Percentiles rank a stretch among this genome's conserved stretches.
Evolutionary conservation across 2,888 invertebrate species (phyloP).

Genomic region (Seira sanloemensis): DNA sequence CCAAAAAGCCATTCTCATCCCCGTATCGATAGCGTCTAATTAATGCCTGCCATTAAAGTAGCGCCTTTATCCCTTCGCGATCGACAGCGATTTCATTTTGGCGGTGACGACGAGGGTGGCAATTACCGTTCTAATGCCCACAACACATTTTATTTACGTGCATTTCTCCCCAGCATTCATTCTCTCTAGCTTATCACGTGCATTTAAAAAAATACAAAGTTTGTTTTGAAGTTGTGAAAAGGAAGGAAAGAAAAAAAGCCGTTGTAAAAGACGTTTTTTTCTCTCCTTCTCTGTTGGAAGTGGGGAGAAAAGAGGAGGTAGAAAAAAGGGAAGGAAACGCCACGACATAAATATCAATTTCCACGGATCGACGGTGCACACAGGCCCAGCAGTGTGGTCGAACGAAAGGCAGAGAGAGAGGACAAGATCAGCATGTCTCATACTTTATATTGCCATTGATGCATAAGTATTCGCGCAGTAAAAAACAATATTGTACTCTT

Average conservation of each 20-base stretch:
- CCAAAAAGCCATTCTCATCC: too few relatives aligned
- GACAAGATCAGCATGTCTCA: slow-evolving; percentile 24
- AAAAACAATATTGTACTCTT: neutral
- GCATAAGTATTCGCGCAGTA: neutral
- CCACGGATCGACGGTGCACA: slow-evolving; percentile 38
- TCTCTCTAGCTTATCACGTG: neutral
- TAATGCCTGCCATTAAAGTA: too few relatives aligned
- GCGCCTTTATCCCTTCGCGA: too few relatives aligned
- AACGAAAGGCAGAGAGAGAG: neutral
- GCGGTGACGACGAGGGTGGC: neutral
- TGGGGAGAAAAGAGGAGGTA: slow-evolving; percentile 20
- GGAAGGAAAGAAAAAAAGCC: neutral
- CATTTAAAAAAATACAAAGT: too few relatives aligned
- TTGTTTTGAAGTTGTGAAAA: too few relatives aligned
- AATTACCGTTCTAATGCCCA: neutral
- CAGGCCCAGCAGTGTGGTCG: neutral
- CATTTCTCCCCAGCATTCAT: neutral
- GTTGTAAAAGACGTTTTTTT: neutral
- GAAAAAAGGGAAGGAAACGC: slow-evolving; percentile 24
- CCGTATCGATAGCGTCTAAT: too few relatives aligned
- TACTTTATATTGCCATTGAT: neutral
- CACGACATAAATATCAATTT: slow-evolving; percentile 60
- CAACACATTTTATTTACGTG: too few relatives aligned
- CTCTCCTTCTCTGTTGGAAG: neutral
- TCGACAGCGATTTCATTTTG: too few relatives aligned